Base-by-base conservation (phyloP, 2,888 invertebrate genomes). In the Cantharis flavilabris region DNA sequence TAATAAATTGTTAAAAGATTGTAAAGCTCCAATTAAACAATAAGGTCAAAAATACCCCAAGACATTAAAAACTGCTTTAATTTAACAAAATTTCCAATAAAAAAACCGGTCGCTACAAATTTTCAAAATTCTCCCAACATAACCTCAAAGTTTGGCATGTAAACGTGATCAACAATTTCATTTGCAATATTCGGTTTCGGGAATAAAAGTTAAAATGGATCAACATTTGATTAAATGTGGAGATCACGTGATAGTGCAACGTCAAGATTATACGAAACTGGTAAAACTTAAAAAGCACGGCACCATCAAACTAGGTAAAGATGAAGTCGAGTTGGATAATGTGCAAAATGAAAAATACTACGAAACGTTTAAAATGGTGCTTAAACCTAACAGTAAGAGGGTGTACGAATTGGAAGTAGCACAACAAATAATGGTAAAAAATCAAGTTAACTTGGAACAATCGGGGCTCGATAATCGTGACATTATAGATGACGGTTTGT, bases 401-500 rank as follows among this genome's bases (percentile, higher is more conserved):
- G 88, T 90, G n/a, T 90, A 90, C 81, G 86, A 85, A 0, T 84
- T 92, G 20, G 89, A 90, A 80, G 87, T 90, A 74, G 93, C 91
- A 79, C 89, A 89, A 67, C 91, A 92, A 80, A 87, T 91, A 80
- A 89, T 90, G 1, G 91, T 92, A 73, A 89, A 93, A 1, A 90
- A 91, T 79, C 78, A 92, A 92, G 83, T 89, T 62, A 91, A 92
- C 72, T 92, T 93, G 16, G 92, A 92, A 80, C 86, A 90, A 76
- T 94, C 94, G 80, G 96, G 96, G 5, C 89, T 86, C 20, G 98
- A 98, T 85, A 98, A 98, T 86, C 91, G 98, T 79, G 92, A 95
- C 83, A 94, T 98, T 73, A 89, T 91, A 18, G 97, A 96, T 85
- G 94, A 92, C 85, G 93, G 94, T 13, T 91, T 89, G 30, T 97